Base-by-base conservation (phyloP, 1,140 invertebrate species). In the Listronotus bonariensis region DNA sequence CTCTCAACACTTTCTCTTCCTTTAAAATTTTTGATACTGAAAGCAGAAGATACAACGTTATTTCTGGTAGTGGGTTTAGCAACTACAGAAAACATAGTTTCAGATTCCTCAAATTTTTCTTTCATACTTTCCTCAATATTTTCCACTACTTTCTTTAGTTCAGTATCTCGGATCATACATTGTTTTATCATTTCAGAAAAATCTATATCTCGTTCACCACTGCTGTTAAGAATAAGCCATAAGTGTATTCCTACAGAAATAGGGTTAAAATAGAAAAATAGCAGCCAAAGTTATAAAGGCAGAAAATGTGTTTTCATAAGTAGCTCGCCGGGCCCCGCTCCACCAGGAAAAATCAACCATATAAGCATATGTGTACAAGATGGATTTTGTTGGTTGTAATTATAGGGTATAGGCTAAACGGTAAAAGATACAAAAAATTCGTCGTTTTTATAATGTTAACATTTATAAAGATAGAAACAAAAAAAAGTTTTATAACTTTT, bases 21-120 rank as follows among this genome's bases (percentile, higher is more conserved):
- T 12, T 49, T 49, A 49, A 18, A 49, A 31, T 32, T 31, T 49
- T 31, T 49, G 18, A 49, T 49, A 20, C 1, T 49, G 26, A 49
- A 49, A 18, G 20, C 20, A 26, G 15, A 6, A 3, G 56, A 58
- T 6, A 8, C 3, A 32, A 20, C 15, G n/a, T 58, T 42, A 38
- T 40, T 34, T 41, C 36, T 15, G 10, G 8, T 26, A n/a, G 4
- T 14, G 5, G 11, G 31, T 38, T 51, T 60, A 6, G 58, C 49
- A 20, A 60, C 36, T 6, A 60, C 58, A 14, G 58, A 51, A 52
- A 60, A 60, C 10, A 34, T 12, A 7, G 58, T 52, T 15, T 51
- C 46, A 14, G 38, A 51, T 14, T 60, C 58, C 49, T 38, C 34
- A 9, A 49, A 42, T 8, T 3, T 18, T 51, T 7, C 8, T 51